Evolutionary conservation across 2,113 vertebrate species (phyloP).

Genomic region (Condylura cristata): DNA sequence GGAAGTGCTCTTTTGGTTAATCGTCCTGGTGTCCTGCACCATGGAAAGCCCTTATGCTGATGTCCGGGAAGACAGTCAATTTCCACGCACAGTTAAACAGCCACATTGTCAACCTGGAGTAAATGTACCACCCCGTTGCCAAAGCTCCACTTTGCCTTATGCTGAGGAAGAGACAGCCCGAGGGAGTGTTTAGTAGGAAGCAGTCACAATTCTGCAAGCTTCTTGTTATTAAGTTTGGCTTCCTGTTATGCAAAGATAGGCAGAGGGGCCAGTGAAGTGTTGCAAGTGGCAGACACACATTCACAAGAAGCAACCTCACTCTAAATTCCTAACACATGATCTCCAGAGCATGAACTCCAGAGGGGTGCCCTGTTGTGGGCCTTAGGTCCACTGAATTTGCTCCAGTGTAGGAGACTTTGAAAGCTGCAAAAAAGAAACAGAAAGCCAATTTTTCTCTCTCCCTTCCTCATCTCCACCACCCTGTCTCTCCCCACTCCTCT

Average conservation of each 20-base stretch:
- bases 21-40: background rate
- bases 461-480: background rate
- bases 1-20: background rate
- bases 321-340: background rate
- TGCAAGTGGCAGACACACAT: conserved; percentile 30
- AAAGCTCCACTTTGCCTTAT: conserved; percentile 16
- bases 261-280: background rate
- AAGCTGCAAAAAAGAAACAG: background rate
- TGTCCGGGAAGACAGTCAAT: background rate
- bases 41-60: background rate
- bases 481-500: background rate
- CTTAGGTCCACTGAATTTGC: accelerated
- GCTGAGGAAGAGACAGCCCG: conserved; percentile 50
- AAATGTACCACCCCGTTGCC: background rate
- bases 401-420: background rate
- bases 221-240: conserved; percentile 69
- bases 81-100: background rate
- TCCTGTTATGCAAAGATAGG: conserved; percentile 78
- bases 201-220: conserved; percentile 53
- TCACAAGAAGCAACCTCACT: background rate
- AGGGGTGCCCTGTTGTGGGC: background rate
- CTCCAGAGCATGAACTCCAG: background rate
- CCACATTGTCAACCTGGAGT: background rate
- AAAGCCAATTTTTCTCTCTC: background rate
- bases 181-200: conserved; percentile 56